Conservation (phyloP, 2,888 invertebrate species). For the Portevinia maculata region DNA sequence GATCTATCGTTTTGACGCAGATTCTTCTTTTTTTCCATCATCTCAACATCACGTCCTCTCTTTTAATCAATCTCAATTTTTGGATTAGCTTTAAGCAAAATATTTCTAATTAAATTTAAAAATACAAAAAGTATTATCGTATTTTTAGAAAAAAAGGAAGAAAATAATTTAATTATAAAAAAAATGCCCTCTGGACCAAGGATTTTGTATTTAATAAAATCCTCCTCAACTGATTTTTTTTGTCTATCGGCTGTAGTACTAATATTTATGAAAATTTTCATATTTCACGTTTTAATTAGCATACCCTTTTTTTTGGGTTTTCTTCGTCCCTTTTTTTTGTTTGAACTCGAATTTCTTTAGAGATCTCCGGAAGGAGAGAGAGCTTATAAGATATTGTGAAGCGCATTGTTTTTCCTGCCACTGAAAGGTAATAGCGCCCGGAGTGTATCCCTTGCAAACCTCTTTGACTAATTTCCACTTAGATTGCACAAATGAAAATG, state of each 20-base stretch:
- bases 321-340: slow-evolving; percentile 1
- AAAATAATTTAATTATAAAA: slow-evolving; percentile 56
- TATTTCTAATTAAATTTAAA: slow-evolving; percentile 65
- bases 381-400: slow-evolving; percentile 24
- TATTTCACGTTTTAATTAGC: slow-evolving; percentile 67
- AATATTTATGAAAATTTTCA: slow-evolving; percentile 59
- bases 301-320: slow-evolving; percentile 17
- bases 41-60: background rate
- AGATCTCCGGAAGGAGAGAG: background rate
- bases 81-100: slow-evolving; percentile 57
- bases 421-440: slow-evolving; percentile 39
- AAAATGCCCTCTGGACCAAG: slow-evolving; percentile 1
- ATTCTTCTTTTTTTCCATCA: no score
- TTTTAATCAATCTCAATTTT: slow-evolving; percentile 6
- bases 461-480: slow-evolving; percentile 71
- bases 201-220: slow-evolving; percentile 29
- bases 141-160: slow-evolving; percentile 4
- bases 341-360: background rate
- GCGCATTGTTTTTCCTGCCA: slow-evolving; percentile 42
- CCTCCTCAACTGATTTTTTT: background rate
- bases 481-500: slow-evolving; percentile 61
- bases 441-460: slow-evolving; percentile 37
- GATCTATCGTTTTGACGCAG: slow-evolving; percentile 24
- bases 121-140: slow-evolving; percentile 31
- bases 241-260: slow-evolving; percentile 1